Evolutionary conservation across 2,113 vertebrate species (phyloP), one percentile per base, ranked within the genome.

Genomic region (Mirounga angustirostris): DNA sequence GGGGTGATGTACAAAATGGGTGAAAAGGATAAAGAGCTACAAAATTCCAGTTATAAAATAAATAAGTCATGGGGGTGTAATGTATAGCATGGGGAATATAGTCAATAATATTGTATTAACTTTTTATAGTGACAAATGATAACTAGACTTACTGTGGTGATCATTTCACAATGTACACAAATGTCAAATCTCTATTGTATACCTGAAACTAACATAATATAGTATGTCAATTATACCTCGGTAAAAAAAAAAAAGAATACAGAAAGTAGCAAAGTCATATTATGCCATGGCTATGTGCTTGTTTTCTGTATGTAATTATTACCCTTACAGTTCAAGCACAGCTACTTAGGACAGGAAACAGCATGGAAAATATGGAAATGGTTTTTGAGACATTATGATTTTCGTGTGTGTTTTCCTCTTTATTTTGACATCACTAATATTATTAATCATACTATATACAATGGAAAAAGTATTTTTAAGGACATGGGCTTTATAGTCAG

Each of bases 271-370:
- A 18, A 90, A 87, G 58, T 82, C 30, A 46, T 74, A 93, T 92
- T 93, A 81, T 94, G 50, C 26, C 73, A 78, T 96, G 54, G 87
- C 84, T 95, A 43, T 18, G 76, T 96, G 26, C 96, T 97, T 95
- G 30, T 43, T 89, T 95, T 85, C 76, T 83, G 83, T 84, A 79
- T 82, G 28, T 89, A 91, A 94, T 93, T 89, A 92, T 89, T 87
- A 82, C 5, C 2, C 61, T 36, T 89, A 43, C 21, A 89, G 74
- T 80, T 30, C 3, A 94, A 92, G 22, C 80, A 79, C 7, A 93
- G 33, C 28, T 54, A 78, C 26, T 71, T 89, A 89, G 33, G 43
- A 71, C 40, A 95, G 50, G 54, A 95, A 95, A 86, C 4, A 86
- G 54, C 81, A 83, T 59, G 36, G 73, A 97, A 94, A 56, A 91